Conservation (phyloP, 1,140 invertebrate genomes). For the Aphelenchoides avenae region DNA sequence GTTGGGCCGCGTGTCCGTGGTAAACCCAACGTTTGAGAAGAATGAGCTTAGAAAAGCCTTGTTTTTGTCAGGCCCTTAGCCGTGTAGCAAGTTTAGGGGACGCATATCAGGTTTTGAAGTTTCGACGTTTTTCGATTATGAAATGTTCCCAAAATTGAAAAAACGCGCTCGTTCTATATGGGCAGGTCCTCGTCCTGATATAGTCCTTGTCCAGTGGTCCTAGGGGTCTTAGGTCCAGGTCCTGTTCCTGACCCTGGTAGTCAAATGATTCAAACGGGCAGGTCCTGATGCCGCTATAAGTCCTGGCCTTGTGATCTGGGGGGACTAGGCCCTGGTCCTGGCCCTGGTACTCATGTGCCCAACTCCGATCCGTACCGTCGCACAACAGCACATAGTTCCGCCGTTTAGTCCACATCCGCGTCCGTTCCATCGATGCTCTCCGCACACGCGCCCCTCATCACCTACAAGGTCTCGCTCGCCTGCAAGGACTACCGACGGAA, state of each 20-base stretch:
- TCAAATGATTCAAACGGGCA: neutral
- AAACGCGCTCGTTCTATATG: too few species aligned
- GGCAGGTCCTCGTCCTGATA: too few species aligned
- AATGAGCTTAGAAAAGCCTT: too few species aligned
- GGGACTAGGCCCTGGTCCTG: too few species aligned
- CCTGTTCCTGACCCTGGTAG: neutral
- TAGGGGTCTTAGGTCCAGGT: too few species aligned
- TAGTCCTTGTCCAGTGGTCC: too few species aligned
- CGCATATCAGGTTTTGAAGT: neutral
- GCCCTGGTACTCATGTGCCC: too few species aligned
- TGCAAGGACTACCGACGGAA: constrained; percentile 12
- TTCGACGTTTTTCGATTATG: too few species aligned
- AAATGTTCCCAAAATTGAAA: too few species aligned
- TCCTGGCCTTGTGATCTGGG: neutral
- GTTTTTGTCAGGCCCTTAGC: neutral
- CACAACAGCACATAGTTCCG: constrained; percentile 13
- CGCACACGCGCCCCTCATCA: constrained; percentile 13
- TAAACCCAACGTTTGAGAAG: too few species aligned
- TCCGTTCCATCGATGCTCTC: constrained; percentile 18
- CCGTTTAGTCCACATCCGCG: constrained; percentile 7
- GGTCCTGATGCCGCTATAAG: constrained; percentile 3
- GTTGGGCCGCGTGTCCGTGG: too few species aligned
- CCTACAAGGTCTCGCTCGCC: constrained; percentile 32
- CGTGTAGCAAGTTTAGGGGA: neutral
- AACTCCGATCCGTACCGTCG: too few species aligned